phyloP scores from a whole-genome alignment of 2,113 vertebrate species.

The Tragelaphus imberbis region DNA sequence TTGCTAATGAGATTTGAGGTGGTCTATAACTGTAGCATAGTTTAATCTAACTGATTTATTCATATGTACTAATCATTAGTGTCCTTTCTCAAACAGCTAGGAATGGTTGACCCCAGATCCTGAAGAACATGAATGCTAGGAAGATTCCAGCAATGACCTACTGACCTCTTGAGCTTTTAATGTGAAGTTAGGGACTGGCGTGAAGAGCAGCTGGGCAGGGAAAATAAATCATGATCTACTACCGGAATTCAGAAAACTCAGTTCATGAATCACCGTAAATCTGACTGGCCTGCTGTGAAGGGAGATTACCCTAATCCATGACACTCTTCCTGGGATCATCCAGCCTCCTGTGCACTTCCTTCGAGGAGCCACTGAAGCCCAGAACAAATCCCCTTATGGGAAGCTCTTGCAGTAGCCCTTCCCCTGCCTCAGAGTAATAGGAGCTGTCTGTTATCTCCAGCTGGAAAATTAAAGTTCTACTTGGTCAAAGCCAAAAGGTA shows the following conservation, averaged over 20 bases:
- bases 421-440: constrained; percentile 26
- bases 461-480: constrained; percentile 63
- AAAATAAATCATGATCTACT: background rate
- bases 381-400: constrained; percentile 30
- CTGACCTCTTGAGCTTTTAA: background rate
- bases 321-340: background rate
- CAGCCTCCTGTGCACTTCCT: background rate
- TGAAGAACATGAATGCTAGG: background rate
- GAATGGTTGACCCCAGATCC: background rate
- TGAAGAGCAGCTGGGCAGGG: background rate
- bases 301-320: background rate
- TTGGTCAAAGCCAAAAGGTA: constrained; percentile 57
- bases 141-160: background rate
- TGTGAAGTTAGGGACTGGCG: background rate
- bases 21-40: background rate
- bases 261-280: background rate
- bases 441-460: constrained; percentile 40
- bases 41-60: background rate
- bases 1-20: background rate
- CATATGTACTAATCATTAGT: background rate
- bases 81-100: background rate
- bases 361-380: background rate
- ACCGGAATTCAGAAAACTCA: background rate
- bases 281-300: background rate
- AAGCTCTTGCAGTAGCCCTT: background rate